These are phyloP conservation scores for Dolichomitus sp. DNA, from an alignment of 2,888 invertebrate species.

Conservation along the genomic window DNA sequence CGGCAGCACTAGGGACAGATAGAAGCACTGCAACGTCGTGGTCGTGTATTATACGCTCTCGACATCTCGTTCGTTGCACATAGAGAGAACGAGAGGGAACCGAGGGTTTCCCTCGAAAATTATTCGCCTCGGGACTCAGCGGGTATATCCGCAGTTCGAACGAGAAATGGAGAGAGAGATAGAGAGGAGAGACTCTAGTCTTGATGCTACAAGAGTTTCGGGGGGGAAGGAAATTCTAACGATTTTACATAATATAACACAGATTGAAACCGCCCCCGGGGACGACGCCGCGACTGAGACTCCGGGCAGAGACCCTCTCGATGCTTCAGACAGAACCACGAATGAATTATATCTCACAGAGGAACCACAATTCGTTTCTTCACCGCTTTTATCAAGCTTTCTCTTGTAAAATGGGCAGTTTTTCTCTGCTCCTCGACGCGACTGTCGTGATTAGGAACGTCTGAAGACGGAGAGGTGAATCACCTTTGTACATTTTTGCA, in stretches of 20 bases:
- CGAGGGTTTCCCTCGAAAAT: slow-evolving; percentile 65
- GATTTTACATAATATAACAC: slow-evolving; percentile 77
- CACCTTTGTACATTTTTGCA: background rate
- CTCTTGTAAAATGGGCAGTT: slow-evolving; percentile 36
- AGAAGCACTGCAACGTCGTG: slow-evolving; percentile 65
- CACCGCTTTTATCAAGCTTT: slow-evolving; percentile 24
- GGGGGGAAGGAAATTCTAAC: slow-evolving; percentile 69
- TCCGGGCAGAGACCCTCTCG: slow-evolving; percentile 36
- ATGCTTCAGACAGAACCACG: slow-evolving; percentile 72
- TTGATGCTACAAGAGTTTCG: slow-evolving; percentile 1
- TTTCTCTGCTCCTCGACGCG: background rate
- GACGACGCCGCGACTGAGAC: slow-evolving; percentile 33
- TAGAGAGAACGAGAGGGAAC: slow-evolving; percentile 10
- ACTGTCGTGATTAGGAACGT: slow-evolving; percentile 15
- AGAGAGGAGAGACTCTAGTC: background rate
- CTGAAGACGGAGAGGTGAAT: background rate
- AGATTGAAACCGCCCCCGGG: slow-evolving; percentile 75
- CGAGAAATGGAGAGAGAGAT: slow-evolving; percentile 5
- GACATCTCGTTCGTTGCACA: slow-evolving; percentile 48
- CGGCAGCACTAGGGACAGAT: slow-evolving; percentile 51
- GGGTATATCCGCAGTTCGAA: slow-evolving; percentile 35
- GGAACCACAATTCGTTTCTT: slow-evolving; percentile 43
- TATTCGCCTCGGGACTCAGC: slow-evolving; percentile 60
- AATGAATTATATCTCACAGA: slow-evolving; percentile 74
- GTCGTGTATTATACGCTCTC: slow-evolving; percentile 65